phyloP scores from a whole-genome alignment of 2,113 vertebrate species.

The Hemichromis elongatus region DNA sequence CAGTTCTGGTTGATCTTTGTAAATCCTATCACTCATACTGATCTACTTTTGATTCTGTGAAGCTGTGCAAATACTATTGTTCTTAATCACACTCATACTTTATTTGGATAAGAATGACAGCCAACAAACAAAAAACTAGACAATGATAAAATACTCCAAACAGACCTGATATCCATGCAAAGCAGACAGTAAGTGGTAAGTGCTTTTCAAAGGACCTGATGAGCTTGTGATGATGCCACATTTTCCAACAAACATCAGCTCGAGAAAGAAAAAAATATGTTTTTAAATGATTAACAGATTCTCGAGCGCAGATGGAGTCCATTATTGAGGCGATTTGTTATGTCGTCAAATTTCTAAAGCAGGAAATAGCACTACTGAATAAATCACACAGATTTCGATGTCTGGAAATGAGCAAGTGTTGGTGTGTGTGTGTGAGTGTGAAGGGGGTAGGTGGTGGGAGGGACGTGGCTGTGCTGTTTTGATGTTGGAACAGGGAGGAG shows the following conservation, averaged over 20 bases:
- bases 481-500: constrained; percentile 47
- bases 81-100: constrained; percentile 24
- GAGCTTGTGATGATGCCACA: constrained; percentile 31
- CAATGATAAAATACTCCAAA: background rate
- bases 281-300: constrained; percentile 58
- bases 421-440: background rate
- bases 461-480: constrained; percentile 14
- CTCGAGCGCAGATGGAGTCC: constrained; percentile 56
- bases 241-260: constrained; percentile 55
- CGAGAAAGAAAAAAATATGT: constrained; percentile 14
- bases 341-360: constrained; percentile 66
- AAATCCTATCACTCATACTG: constrained; percentile 10
- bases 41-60: background rate
- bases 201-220: background rate
- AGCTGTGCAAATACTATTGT: constrained; percentile 30
- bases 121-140: background rate
- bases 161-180: background rate
- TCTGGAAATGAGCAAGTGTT: constrained; percentile 30
- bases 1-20: constrained; percentile 27
- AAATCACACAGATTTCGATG: constrained; percentile 56
- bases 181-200: background rate
- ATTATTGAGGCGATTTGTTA: constrained; percentile 68
- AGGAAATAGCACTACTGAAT: constrained; percentile 66
- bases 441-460: background rate
- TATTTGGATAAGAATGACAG: constrained; percentile 18